These are phyloP conservation scores for Xanthia icteritia DNA, from an alignment of 2,888 invertebrate genomes.

Conservation along the genomic window DNA sequence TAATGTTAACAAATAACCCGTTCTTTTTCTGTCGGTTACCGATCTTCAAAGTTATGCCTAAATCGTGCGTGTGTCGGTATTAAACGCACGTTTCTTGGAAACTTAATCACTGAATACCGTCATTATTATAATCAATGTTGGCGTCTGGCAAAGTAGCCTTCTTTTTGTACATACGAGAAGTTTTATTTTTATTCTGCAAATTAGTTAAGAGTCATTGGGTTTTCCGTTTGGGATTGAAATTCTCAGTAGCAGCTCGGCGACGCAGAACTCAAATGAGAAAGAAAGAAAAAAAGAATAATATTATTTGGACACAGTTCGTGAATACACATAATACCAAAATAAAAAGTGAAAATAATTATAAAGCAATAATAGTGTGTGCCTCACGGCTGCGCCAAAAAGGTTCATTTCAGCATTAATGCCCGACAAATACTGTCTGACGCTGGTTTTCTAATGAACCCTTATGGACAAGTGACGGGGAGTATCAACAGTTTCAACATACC, in stretches of 20 bases:
- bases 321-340: no score
- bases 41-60: constrained; percentile 26
- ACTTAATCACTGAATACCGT: constrained; percentile 33
- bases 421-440: no score
- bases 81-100: constrained; percentile 45
- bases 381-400: no score
- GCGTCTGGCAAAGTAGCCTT: not conserved
- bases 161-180: not conserved
- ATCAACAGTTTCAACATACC: no score
- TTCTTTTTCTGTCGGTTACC: constrained; percentile 15
- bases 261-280: not conserved
- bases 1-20: not conserved
- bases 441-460: no score
- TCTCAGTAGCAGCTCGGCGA: not conserved
- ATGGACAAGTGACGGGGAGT: no score
- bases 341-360: no score
- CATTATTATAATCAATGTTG: constrained; percentile 32
- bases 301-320: no score
- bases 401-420: no score
- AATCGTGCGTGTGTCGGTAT: constrained; percentile 32
- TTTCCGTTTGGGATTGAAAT: not conserved
- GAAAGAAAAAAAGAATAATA: no score
- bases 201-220: not conserved
- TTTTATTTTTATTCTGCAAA: constrained; percentile 23
- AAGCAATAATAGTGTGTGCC: no score